These are phyloP conservation scores for Urocyon cinereoargenteus DNA, from an alignment of 2,797 vertebrate genomes.

Conservation along the genomic window DNA sequence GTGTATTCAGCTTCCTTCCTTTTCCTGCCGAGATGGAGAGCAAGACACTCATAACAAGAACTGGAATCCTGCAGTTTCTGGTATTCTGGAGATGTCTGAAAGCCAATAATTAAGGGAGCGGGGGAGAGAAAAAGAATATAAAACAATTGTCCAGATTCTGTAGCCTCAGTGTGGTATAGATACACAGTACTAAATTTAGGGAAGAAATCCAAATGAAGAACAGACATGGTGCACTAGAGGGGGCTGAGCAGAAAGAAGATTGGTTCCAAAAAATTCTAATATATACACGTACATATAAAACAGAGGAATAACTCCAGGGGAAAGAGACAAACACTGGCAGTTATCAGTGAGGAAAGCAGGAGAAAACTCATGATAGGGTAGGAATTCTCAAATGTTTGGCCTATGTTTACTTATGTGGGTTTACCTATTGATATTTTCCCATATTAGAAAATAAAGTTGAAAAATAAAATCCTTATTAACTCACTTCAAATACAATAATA, in stretches of 20 bases:
- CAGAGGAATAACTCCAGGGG: neutral
- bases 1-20: constrained; percentile 96
- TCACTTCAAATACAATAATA: constrained; percentile 31
- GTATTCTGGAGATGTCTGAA: constrained; percentile 93
- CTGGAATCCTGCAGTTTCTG: constrained; percentile 95
- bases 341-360: neutral
- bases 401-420: neutral
- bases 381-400: neutral
- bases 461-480: constrained; percentile 7
- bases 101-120: constrained; percentile 52
- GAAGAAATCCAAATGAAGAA: constrained; percentile 2
- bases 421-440: neutral
- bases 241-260: neutral
- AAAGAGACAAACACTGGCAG: neutral
- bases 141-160: constrained; percentile 2
- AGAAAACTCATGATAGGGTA: neutral
- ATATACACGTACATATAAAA: neutral
- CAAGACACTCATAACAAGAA: constrained; percentile 93
- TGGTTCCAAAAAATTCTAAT: neutral
- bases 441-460: constrained; percentile 19
- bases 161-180: neutral
- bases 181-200: neutral
- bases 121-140: neutral
- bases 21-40: constrained; percentile 93
- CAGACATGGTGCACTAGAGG: neutral